These are phyloP conservation scores for Nibea albiflora DNA, from an alignment of 2,113 vertebrate species.

Conservation along the genomic window DNA sequence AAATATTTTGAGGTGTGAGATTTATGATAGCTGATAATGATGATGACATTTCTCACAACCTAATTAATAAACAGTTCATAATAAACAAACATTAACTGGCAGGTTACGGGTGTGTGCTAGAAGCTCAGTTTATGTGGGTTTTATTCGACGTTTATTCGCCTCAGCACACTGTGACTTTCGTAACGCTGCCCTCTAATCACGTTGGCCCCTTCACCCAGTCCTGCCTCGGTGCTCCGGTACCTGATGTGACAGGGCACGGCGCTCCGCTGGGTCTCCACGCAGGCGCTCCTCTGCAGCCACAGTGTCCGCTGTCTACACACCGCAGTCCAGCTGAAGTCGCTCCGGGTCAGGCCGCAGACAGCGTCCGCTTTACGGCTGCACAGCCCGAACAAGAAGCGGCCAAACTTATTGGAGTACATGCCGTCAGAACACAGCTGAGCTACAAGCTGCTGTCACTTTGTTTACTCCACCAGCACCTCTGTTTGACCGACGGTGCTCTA, in stretches of 20 bases:
- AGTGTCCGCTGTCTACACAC: constrained; percentile 62
- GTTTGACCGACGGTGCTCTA: not conserved
- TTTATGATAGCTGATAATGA: not conserved
- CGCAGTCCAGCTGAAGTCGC: constrained; percentile 58
- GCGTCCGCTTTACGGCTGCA: not conserved
- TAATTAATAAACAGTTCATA: not conserved
- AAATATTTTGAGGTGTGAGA: too few species aligned
- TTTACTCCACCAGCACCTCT: not conserved
- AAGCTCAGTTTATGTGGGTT: not conserved
- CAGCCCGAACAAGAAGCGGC: constrained; percentile 51
- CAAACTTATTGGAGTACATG: constrained; percentile 60
- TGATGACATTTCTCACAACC: too few species aligned
- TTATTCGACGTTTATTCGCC: not conserved
- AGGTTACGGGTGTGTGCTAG: not conserved
- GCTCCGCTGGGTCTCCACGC: not conserved
- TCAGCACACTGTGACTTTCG: not conserved
- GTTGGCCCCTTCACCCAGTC: too few species aligned
- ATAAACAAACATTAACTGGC: too few species aligned
- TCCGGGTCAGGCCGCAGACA: not conserved
- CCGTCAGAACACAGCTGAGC: not conserved
- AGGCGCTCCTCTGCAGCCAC: constrained; percentile 34
- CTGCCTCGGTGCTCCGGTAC: not conserved
- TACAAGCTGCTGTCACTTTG: too few species aligned
- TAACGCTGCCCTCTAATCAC: not conserved
- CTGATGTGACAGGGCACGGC: not conserved